Evolutionary conservation across 2,113 vertebrate genomes (phyloP).

Genomic region (Xiphophorus maculatus): DNA sequence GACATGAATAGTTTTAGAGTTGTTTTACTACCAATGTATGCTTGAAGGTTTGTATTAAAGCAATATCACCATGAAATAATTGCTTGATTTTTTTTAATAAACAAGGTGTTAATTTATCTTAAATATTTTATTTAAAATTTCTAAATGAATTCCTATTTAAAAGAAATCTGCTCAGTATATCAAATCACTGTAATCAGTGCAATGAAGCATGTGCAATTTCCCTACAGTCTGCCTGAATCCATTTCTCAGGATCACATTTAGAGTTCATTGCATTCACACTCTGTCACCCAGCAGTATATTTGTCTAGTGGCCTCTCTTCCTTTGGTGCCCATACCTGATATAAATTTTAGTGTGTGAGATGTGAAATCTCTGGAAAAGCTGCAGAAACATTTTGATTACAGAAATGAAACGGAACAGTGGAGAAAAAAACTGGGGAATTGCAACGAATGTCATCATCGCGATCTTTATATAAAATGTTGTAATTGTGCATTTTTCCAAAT

Average conservation of each 20-base stretch:
- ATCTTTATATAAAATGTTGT: not conserved
- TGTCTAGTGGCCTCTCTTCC: not conserved
- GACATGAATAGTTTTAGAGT: not conserved
- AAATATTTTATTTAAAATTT: not conserved
- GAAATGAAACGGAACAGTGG: not conserved
- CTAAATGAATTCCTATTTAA: not conserved
- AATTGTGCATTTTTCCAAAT: not conserved
- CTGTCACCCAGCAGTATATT: too few species aligned
- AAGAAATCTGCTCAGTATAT: not conserved
- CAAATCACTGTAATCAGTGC: not conserved
- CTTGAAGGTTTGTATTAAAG: not conserved
- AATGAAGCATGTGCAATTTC: not conserved
- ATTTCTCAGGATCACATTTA: too few species aligned
- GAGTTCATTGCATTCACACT: too few species aligned
- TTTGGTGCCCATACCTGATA: not conserved
- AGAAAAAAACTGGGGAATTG: not conserved
- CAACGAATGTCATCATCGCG: not conserved
- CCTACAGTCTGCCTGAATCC: too few species aligned
- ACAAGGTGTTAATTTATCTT: not conserved
- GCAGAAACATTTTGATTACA: not conserved
- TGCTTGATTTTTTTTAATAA: too few species aligned
- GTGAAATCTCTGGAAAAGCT: not conserved
- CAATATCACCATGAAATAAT: too few species aligned
- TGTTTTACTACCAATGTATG: slow-evolving; percentile 1
- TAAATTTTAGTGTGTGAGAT: not conserved